Conservation (phyloP, 2,888 invertebrate genomes). For the Adela reaumurella region DNA sequence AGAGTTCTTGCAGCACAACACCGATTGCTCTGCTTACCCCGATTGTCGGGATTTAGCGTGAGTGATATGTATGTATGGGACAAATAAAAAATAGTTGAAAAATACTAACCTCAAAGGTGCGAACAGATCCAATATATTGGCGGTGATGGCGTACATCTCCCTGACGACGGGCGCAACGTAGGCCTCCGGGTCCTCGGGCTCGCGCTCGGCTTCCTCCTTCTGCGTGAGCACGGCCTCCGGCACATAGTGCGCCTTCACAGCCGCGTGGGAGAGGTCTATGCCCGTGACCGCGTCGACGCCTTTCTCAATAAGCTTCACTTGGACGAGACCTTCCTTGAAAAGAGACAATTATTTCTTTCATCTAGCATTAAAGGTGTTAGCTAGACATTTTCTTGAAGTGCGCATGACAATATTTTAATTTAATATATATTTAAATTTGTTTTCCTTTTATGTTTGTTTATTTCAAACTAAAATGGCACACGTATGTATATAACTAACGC, state of each 20-base stretch:
- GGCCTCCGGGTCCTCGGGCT: slow-evolving; percentile 9
- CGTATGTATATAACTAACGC: no score
- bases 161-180: slow-evolving; percentile 54
- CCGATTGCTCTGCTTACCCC: no score
- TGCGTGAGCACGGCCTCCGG: slow-evolving; percentile 10
- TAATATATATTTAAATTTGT: no score
- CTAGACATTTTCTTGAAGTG: no score
- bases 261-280: slow-evolving; percentile 61
- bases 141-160: slow-evolving; percentile 68
- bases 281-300: slow-evolving; percentile 77
- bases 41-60: no score
- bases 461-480: no score
- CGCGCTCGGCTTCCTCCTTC: slow-evolving; percentile 16
- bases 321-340: slow-evolving; percentile 56
- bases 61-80: no score
- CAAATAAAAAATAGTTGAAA: slow-evolving; percentile 17
- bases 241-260: slow-evolving; percentile 28
- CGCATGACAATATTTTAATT: no score
- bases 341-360: no score
- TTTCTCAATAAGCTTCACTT: slow-evolving; percentile 64
- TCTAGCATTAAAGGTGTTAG: no score
- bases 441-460: no score
- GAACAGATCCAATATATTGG: slow-evolving; percentile 61
- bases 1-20: no score
- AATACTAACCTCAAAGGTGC: slow-evolving; percentile 53